phyloP scores from a whole-genome alignment of 2,113 vertebrate species.

The Archilochus colubris region DNA sequence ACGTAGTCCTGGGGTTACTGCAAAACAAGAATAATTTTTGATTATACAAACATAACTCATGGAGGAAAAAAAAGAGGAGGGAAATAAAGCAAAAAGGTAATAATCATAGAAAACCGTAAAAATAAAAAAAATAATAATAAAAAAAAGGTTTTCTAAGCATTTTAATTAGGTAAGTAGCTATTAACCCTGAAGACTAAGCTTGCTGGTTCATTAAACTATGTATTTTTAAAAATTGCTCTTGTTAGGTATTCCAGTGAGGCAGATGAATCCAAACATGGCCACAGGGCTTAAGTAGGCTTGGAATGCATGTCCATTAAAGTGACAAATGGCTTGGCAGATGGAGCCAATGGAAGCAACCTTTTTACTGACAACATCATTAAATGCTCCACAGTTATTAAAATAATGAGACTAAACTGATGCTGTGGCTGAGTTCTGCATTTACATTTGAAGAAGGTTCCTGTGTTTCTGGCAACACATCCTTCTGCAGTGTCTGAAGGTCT shows the following conservation, averaged over 20 bases:
- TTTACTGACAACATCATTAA: constrained; percentile 35
- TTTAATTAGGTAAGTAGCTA: constrained; percentile 21
- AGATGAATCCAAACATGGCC: background rate
- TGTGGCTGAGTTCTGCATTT: background rate
- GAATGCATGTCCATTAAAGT: constrained; percentile 34
- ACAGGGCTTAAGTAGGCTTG: background rate
- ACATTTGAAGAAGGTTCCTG: background rate
- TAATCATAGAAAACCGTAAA: background rate
- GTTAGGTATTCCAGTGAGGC: constrained; percentile 1
- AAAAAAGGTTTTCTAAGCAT: background rate
- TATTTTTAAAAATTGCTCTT: background rate
- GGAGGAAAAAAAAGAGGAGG: accelerated
- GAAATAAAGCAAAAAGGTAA: background rate
- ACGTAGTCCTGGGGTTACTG: background rate
- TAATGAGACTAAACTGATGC: constrained; percentile 5
- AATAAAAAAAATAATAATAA: background rate
- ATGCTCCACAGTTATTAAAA: constrained; percentile 28
- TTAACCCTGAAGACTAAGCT: background rate
- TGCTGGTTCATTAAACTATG: background rate
- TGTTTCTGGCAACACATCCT: background rate
- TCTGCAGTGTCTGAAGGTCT: background rate
- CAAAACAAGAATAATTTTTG: background rate
- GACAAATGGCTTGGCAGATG: constrained; percentile 31
- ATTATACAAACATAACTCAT: background rate
- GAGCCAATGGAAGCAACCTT: background rate